Evolutionary conservation across 92 coral and sea anemone genomes (phyloP).

Genomic region (Bergia sp.): DNA sequence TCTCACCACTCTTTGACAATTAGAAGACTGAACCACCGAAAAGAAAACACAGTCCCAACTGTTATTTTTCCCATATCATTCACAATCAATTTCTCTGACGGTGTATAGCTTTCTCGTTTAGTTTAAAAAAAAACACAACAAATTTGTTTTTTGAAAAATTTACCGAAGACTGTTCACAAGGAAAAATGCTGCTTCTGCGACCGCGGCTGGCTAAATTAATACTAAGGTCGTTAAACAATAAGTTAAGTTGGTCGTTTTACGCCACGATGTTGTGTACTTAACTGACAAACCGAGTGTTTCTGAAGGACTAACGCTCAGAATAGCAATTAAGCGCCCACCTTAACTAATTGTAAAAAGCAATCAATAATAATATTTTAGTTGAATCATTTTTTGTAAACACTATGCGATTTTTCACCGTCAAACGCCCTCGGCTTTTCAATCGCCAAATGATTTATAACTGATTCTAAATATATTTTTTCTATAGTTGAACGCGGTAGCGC

Average conservation of each 20-base stretch:
- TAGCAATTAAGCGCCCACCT: background rate
- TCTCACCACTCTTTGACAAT: background rate
- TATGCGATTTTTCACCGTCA: background rate
- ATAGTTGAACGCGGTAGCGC: too few species aligned
- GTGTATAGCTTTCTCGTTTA: background rate
- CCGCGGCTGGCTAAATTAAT: background rate
- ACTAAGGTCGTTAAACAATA: background rate
- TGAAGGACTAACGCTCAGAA: background rate
- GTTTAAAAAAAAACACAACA: background rate
- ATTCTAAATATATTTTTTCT: too few species aligned
- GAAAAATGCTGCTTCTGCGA: background rate
- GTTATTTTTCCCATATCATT: background rate
- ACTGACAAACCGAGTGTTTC: background rate
- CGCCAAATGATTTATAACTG: background rate
- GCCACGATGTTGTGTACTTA: background rate
- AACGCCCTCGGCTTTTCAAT: background rate
- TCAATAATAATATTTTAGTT: background rate
- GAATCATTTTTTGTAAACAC: background rate
- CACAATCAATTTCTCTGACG: background rate
- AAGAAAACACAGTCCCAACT: background rate
- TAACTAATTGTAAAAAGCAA: background rate
- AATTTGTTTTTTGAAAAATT: too few species aligned
- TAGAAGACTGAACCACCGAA: background rate
- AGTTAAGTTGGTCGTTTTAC: background rate
- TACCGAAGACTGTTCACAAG: background rate